Evolutionary conservation across 2,113 vertebrate species (phyloP), one percentile per base, ranked within the genome.

Genomic region (Oreochromis tanganicae): DNA sequence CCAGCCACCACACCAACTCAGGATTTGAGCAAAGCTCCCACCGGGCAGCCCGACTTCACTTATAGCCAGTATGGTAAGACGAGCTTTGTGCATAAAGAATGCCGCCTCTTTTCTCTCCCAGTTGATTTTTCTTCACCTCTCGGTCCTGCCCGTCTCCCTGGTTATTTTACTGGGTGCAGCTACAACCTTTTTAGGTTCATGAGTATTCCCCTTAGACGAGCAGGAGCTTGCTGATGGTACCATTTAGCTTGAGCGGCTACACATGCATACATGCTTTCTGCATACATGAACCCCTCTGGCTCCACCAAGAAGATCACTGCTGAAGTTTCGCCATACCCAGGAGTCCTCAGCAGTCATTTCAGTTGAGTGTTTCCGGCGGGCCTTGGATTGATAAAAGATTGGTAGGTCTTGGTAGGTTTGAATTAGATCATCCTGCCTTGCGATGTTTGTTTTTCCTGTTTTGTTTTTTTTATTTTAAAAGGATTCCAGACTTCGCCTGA

Each of bases 61-160:
- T 99, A 99, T 71, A 98, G 97, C 94, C 99, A 99, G 95, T 99
- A 99, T 96, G 99, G 99, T 99, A 97, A 98, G 98, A 97, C 90
- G 81, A 87, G 73, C 83, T 81, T 83, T 75, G 83, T 87, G 59
- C 68, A 87, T 82, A 48, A 68, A 84, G 80, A 73, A 80, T 87
- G 75, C 66, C 63, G 81, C 90, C 89, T 83, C 57, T 84, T 89
- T 83, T 89, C 81, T 89, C 48, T 90, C 87, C 86, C 80, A 48
- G 83, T 91, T 91, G 57, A 85, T n/a, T 86, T 78, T 75, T 32
- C 71, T 82, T 83, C 32, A 41, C 17, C 24, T 73, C 78, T 85
- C n/a, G 16, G 34, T 21, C 82, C 71, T 81, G 43, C 56, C 63
- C 79, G 50, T 87, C 82, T 90, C 82, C 82, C 81, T 88, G 66